Evolutionary conservation across 2,888 invertebrate species (phyloP).

Genomic region (Pristionchus arcanus): DNA sequence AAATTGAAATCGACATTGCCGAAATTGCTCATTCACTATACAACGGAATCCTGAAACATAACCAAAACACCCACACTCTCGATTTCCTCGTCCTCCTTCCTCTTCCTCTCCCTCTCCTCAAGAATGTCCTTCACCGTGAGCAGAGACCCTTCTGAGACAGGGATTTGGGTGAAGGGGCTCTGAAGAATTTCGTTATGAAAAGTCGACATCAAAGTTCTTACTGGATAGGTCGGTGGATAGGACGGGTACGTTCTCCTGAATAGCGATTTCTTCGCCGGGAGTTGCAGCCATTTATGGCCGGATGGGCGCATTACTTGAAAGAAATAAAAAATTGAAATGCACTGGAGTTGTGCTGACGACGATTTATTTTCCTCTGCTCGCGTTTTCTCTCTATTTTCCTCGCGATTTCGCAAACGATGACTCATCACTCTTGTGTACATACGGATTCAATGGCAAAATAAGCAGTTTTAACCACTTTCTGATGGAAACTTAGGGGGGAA

Average conservation of each 20-base stretch:
- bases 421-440: background rate
- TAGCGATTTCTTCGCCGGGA: background rate
- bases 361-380: background rate
- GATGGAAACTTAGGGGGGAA: background rate
- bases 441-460: too few species aligned
- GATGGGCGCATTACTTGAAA: background rate
- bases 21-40: background rate
- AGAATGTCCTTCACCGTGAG: background rate
- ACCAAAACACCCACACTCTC: background rate
- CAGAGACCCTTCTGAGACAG: background rate
- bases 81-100: background rate
- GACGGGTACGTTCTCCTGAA: background rate
- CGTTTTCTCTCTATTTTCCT: background rate
- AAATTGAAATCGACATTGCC: background rate
- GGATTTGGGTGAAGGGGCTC: background rate
- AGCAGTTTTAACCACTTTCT: background rate
- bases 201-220: too few species aligned
- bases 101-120: background rate
- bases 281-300: background rate
- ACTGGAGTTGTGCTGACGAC: background rate
- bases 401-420: constrained; percentile 1
- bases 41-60: too few species aligned
- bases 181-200: too few species aligned
- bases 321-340: background rate
- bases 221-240: too few species aligned